These are phyloP conservation scores for Bacillus rossius DNA, from an alignment of 1,140 invertebrate genomes.

Conservation along the genomic window DNA sequence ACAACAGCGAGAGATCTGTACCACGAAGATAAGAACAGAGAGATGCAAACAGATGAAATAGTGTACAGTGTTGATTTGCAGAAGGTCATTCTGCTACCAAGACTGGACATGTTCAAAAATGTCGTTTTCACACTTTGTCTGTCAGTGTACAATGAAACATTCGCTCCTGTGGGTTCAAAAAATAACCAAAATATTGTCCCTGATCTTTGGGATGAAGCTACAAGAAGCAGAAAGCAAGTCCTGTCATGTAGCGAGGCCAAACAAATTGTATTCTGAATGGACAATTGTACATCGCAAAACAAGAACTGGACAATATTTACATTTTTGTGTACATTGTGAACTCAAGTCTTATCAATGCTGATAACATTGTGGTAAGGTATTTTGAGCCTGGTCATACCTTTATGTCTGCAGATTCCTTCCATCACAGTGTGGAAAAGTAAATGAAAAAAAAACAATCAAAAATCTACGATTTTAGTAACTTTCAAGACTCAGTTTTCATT, in stretches of 20 bases:
- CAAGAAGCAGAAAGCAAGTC: conserved; percentile 23
- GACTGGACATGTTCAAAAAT: conserved; percentile 28
- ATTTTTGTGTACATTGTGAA: conserved; percentile 17
- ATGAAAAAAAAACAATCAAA: conserved; percentile 22
- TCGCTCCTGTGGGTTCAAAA: conserved; percentile 26
- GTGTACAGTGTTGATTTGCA: conserved; percentile 26
- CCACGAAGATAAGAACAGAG: conserved; percentile 4
- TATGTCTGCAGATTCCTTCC: conserved; percentile 33
- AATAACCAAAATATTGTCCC: conserved; percentile 18
- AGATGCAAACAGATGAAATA: conserved; percentile 29
- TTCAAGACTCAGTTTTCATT: conserved; percentile 12
- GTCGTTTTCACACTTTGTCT: conserved; percentile 22
- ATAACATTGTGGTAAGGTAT: conserved; percentile 20
- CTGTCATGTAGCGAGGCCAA: conserved; percentile 14
- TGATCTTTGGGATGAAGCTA: conserved; percentile 27
- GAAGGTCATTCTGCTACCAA: conserved; percentile 34
- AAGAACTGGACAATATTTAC: conserved; percentile 18
- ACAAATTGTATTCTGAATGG: conserved; percentile 23
- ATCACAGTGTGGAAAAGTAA: conserved; percentile 29
- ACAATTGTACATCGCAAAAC: conserved; percentile 26
- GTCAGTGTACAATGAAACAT: conserved; percentile 25
- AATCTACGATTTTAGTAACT: conserved; percentile 34
- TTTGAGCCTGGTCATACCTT: conserved; percentile 31
- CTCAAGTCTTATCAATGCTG: conserved; percentile 24
- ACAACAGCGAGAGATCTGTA: conserved; percentile 13